Base-by-base conservation (phyloP, 1,140 invertebrate genomes). In the Orussus abietinus region DNA sequence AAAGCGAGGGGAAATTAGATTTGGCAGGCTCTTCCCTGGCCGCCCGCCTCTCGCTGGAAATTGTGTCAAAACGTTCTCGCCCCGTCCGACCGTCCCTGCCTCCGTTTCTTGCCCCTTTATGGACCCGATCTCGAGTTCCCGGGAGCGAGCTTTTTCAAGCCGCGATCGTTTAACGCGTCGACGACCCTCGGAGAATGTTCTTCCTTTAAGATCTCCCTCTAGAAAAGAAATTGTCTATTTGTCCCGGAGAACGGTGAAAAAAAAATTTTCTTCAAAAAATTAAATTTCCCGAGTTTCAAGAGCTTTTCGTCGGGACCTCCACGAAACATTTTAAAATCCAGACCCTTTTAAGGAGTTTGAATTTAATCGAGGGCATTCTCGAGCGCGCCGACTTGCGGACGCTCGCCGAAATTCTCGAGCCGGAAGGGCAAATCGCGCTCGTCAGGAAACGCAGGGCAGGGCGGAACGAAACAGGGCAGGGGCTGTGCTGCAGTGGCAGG, bases 1-100 rank as follows among this genome's bases (percentile, higher is more conserved):
- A 63, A 63, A 60, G 57, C 51, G 49, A 30, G 49, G 37, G 51
- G 37, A 48, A 63, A 63, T 63, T 60, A 53, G 52, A 63, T 63
- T 63, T 60, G 46, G 40, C 55, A 51, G 47, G 57, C 53, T 60
- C 57, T 60, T 60, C 59, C 49, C 42, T 52, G 17, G 21, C 34
- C 13, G 14, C 30, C 51, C 32, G 28, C 30, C 25, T 36, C 36
- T 45, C 38, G 37, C 47, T 34, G 36, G 28, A 46, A 62, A 59
- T 62, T 49, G 42, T 46, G 45, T 58, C 51, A 52, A 53, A 55
- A 56, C 47, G 39, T 46, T 52, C 21, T 48, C 38, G 34, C 39
- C 37, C 28, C 32, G 29, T 34, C 18, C 34, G 13, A 38, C 6
- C 31, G 10, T 13, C 34, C 34, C 12, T 25, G 6, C 22, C n/a